Percentiles rank a stretch among this genome's conserved stretches.
These are phyloP conservation scores for Scaptodrosophila lebanonensis DNA, from an alignment of 1,140 invertebrate species.

Conservation along the genomic window DNA sequence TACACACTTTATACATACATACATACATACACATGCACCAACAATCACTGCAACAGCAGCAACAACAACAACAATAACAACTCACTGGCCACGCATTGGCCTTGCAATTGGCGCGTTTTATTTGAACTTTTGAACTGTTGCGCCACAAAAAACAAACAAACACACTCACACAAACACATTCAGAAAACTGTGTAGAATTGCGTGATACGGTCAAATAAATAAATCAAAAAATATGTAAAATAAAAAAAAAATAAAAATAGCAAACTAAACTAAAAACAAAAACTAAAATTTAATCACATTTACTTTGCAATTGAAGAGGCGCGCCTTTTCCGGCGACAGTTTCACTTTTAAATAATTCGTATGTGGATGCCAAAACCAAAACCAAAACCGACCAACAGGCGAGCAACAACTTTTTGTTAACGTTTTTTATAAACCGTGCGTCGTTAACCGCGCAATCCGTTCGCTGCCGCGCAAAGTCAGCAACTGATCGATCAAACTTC, in stretches of 20 bases:
- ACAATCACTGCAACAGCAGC: neutral
- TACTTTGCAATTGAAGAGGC: neutral
- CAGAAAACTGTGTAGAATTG: too few relatives aligned
- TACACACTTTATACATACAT: too few relatives aligned
- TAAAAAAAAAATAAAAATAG: slow-evolving; percentile 7
- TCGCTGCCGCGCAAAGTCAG: slow-evolving; percentile 61
- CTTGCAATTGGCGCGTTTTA: neutral
- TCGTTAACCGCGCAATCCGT: slow-evolving; percentile 62
- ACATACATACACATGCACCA: too few relatives aligned
- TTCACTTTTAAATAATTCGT: too few relatives aligned
- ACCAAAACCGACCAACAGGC: neutral
- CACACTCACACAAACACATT: slow-evolving; percentile 1
- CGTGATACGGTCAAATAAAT: too few relatives aligned
- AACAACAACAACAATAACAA: too few relatives aligned
- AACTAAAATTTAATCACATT: slow-evolving; percentile 6
- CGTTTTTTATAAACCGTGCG: too few relatives aligned
- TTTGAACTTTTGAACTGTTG: slow-evolving; percentile 40
- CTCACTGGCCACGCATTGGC: too few relatives aligned
- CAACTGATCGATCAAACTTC: slow-evolving; percentile 59
- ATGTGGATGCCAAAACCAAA: neutral
- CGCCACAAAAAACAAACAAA: slow-evolving; percentile 11
- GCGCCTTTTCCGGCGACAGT: neutral
- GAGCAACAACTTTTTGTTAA: neutral
- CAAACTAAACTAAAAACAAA: slow-evolving; percentile 7
- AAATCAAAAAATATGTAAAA: too few relatives aligned